These are phyloP conservation scores for Nemotelus pantherinus DNA, from an alignment of 2,888 invertebrate species.

Conservation along the genomic window DNA sequence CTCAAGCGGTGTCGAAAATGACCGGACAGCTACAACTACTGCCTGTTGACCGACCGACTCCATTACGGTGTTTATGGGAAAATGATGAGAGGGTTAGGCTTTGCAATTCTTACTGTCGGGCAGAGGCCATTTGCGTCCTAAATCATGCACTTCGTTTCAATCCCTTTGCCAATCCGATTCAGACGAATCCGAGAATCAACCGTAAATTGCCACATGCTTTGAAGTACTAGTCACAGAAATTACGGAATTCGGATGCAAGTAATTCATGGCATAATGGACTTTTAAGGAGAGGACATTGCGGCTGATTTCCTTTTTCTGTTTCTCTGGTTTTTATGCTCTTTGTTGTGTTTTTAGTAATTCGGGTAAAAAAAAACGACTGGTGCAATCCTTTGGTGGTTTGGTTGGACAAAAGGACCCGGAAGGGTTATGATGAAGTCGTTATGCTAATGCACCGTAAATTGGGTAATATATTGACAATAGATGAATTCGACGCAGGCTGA, in stretches of 20 bases:
- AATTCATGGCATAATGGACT: conserved; percentile 35
- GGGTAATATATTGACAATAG: conserved; percentile 37
- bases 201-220: conserved; percentile 6
- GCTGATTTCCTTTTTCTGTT: conserved; percentile 16
- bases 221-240: not conserved
- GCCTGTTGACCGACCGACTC: conserved; percentile 38
- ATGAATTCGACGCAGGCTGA: conserved; percentile 25
- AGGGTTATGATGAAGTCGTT: conserved; percentile 40
- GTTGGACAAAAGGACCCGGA: conserved; percentile 5
- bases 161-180: conserved; percentile 21
- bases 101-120: conserved; percentile 7
- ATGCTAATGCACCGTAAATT: conserved; percentile 40
- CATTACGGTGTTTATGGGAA: conserved; percentile 40
- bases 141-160: not conserved
- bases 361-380: conserved; percentile 1
- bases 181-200: conserved; percentile 5
- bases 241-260: conserved; percentile 28
- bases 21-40: conserved; percentile 33
- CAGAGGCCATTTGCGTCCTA: conserved; percentile 22
- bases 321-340: conserved; percentile 23
- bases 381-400: conserved; percentile 8
- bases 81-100: conserved; percentile 30
- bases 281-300: conserved; percentile 34
- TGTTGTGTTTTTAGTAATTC: conserved; percentile 30
- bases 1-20: conserved; percentile 36